A percentile compares a stretch with the other conserved stretches of the same genome.
These are phyloP conservation scores for Pyrocephalus nanus DNA, from an alignment of 2,797 vertebrate species.

Conservation along the genomic window DNA sequence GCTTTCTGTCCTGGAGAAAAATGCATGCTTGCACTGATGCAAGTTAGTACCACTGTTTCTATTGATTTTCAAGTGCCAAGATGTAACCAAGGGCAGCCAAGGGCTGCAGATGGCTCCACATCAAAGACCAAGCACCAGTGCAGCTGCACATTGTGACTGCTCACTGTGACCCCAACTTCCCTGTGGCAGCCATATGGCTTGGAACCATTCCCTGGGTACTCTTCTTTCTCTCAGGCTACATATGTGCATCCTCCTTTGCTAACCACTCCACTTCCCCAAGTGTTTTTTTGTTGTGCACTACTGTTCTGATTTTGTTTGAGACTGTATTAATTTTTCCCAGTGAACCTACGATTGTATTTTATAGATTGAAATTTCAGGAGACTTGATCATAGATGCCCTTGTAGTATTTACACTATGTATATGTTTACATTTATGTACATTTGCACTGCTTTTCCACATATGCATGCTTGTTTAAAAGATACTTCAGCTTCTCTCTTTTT, in stretches of 20 bases:
- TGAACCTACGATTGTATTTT: neutral
- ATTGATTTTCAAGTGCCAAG: neutral
- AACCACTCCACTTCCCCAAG: fast-evolving
- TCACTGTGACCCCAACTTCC: neutral
- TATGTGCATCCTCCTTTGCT: fast-evolving
- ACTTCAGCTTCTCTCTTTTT: neutral
- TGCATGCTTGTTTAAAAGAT: neutral
- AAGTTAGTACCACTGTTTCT: neutral
- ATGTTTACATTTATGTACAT: neutral
- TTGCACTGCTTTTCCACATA: neutral
- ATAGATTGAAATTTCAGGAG: neutral
- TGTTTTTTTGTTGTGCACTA: fast-evolving
- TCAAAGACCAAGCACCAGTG: neutral
- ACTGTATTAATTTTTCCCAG: neutral
- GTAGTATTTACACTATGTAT: neutral
- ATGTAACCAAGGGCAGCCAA: neutral
- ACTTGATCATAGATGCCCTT: neutral
- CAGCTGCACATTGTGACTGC: fast-evolving
- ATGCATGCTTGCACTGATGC: neutral
- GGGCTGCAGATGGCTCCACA: neutral
- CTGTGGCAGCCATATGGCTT: neutral
- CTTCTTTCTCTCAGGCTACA: neutral
- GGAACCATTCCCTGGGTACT: neutral
- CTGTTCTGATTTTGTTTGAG: neutral
- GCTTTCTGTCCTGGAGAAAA: neutral